A percentile compares a stretch with the other conserved stretches of the same genome.
Evolutionary conservation across 2,113 vertebrate species (phyloP).

Genomic region (Nyctibius bracteatus): DNA sequence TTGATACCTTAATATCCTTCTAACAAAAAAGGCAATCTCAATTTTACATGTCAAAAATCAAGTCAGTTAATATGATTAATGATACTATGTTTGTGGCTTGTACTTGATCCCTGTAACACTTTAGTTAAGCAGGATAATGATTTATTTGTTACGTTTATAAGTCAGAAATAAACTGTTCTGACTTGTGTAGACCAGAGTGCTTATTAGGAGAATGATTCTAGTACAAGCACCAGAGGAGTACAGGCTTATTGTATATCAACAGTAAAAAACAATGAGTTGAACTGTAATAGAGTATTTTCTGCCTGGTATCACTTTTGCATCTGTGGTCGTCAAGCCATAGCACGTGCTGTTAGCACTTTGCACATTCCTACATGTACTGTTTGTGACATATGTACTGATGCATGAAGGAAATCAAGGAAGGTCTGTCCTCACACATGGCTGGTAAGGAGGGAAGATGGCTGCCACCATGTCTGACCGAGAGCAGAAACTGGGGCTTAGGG

Average conservation of each 20-base stretch:
- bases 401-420: not conserved
- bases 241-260: not conserved
- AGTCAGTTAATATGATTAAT: not conserved
- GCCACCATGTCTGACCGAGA: not conserved
- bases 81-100: not conserved
- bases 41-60: not conserved
- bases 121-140: not conserved
- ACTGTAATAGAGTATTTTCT: not conserved
- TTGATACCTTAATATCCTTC: not conserved
- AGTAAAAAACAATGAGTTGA: not conserved
- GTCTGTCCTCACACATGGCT: not conserved
- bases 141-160: not conserved
- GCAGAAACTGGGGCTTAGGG: not conserved
- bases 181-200: not conserved
- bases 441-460: not conserved
- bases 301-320: not conserved
- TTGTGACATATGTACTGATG: not conserved
- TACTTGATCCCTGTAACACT: not conserved
- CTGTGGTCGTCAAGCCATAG: not conserved
- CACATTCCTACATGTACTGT: fast-evolving
- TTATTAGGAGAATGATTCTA: not conserved
- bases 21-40: not conserved
- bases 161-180: not conserved
- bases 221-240: not conserved
- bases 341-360: fast-evolving